Base-by-base conservation (phyloP, 1,140 invertebrate species). In the Parasteatoda tepidariorum region DNA sequence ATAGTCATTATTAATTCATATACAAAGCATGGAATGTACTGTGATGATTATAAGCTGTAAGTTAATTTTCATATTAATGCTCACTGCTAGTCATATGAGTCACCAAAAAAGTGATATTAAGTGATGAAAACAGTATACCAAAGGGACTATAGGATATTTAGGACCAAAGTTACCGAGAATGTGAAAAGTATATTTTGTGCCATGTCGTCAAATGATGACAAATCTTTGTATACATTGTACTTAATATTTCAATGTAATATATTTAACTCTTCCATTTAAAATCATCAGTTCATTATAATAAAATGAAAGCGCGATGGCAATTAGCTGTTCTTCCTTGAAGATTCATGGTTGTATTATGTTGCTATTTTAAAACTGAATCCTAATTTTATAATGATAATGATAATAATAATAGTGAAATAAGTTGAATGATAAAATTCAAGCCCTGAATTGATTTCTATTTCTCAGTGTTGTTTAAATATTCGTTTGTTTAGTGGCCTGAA, bases 191-290 rank as follows among this genome's bases (percentile, higher is more conserved):
- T 75, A 62, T 75, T 61, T 61, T 75, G 73, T 31, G 59, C 59
- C 55, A 41, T 62, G 26, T 61, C 28, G 30, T 57, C 28, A 38
- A n/a, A 75, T 34, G 11, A 9, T 62, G 48, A 30, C 5, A 57
- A 15, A 28, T 62, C 11, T 73, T 59, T 73, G 7, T n/a, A 34
- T 18, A 57, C n/a, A 66, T 75, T 75, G 55, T 62, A 75, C 31
- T 75, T 33, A 75, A 75, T 75, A 57, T 75, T 61, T 75, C 73
- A 11, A 26, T 75, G 73, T 75, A 75, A 62, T 75, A 75, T 71
- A 71, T 75, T 75, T 30, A 13, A 48, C 9, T 48, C 38, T 13
- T 48, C 18, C 18, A 48, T 18, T 48, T 48, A 18, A 48, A 18
- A 13, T 48, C 38, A 48, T 48, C 38, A 13, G 4, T 48, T 48